Conservation (phyloP, 1,140 invertebrate genomes). For the Macrotrachela quadricornifera region DNA sequence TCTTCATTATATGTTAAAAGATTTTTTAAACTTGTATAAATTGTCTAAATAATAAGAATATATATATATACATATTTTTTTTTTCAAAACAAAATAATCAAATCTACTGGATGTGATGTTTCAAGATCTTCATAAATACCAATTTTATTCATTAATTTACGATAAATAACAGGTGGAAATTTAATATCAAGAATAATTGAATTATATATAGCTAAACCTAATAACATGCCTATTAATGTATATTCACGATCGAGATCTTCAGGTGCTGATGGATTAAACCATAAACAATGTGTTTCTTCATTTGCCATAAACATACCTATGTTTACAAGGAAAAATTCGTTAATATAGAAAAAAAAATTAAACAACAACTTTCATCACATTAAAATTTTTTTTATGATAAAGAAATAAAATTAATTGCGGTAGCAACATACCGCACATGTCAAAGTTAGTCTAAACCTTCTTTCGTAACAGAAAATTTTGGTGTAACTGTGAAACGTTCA, state of each 20-base stretch:
- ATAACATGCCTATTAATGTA: slow-evolving; percentile 68
- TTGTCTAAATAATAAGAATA: no score
- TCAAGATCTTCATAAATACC: slow-evolving; percentile 64
- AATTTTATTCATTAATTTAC: slow-evolving; percentile 67
- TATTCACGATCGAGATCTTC: slow-evolving; percentile 79
- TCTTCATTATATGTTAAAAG: no score
- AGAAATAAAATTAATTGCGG: no score
- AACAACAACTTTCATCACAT: neutral
- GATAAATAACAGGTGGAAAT: slow-evolving; percentile 80
- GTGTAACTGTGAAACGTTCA: no score
- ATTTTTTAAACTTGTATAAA: no score
- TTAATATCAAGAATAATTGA: slow-evolving; percentile 76
- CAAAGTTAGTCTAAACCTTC: no score
- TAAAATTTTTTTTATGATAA: neutral
- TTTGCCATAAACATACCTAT: no score
- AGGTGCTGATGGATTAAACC: slow-evolving; percentile 79
- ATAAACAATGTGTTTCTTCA: slow-evolving; percentile 47
- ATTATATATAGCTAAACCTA: slow-evolving; percentile 83
- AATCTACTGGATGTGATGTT: slow-evolving; percentile 60
- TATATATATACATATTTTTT: no score
- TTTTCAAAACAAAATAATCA: neutral
- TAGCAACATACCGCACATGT: no score
- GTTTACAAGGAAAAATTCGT: no score
- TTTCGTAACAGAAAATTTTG: no score
- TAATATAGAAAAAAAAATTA: slow-evolving; percentile 45